These are phyloP conservation scores for Maccullochella peelii DNA, from an alignment of 2,113 vertebrate species.

Conservation along the genomic window DNA sequence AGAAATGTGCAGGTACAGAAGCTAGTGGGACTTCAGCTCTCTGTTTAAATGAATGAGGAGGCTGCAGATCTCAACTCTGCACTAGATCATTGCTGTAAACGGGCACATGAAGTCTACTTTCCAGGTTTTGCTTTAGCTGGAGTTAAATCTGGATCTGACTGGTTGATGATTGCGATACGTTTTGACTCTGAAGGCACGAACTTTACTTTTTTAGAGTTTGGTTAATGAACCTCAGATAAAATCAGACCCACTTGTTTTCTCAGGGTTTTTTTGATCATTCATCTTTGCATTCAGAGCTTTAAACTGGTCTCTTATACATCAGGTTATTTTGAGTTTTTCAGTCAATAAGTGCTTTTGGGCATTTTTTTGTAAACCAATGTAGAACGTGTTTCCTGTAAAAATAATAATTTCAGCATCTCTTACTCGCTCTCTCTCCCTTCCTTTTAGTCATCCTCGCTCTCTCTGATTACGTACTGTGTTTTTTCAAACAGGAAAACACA, in stretches of 20 bases:
- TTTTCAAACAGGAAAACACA: conserved; percentile 19
- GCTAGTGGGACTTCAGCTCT: not conserved
- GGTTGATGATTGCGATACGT: not conserved
- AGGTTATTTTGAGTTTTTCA: conserved; percentile 10
- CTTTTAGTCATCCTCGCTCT: conserved; percentile 7
- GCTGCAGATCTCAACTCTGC: not conserved
- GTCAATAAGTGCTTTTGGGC: not conserved
- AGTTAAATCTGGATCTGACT: not conserved
- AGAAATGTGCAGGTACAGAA: too few relatives aligned
- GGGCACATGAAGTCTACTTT: not conserved
- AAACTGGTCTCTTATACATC: conserved; percentile 17
- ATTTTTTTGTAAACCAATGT: not conserved
- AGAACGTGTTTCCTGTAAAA: conserved; percentile 37
- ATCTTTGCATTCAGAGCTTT: conserved; percentile 5
- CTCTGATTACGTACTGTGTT: conserved; percentile 43
- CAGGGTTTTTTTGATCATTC: not conserved
- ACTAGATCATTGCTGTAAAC: not conserved
- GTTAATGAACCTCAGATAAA: not conserved
- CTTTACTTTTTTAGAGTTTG: not conserved
- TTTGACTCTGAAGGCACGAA: not conserved
- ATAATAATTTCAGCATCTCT: conserved; percentile 23
- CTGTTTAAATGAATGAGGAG: not conserved
- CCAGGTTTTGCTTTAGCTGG: not conserved
- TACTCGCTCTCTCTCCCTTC: not conserved
- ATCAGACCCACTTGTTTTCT: conserved; percentile 12